Base-by-base conservation (phyloP, 2,888 invertebrate genomes). In the Temnothorax rugatulus region DNA sequence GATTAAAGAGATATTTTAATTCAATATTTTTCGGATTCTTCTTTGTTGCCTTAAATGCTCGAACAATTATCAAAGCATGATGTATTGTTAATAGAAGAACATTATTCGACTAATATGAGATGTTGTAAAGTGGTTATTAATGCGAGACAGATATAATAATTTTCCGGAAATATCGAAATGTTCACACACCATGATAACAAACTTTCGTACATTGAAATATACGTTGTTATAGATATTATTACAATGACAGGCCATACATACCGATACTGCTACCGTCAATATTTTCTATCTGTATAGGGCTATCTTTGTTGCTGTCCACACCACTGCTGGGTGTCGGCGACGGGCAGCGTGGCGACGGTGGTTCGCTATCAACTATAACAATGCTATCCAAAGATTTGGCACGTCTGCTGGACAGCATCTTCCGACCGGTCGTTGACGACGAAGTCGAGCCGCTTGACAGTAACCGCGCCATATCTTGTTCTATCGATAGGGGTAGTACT, bases 281-380 rank as follows among this genome's bases (percentile, higher is more conserved):
- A 13, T 97, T 97, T 54, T 98, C 98, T 82, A 98, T 97, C 93
- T 98, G 98, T 94, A 98, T 96, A 0, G 98, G 98, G 1, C 98
- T 97, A 94, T 97, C 97, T 94, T 98, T 98, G 91, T 97, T 97
- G 93, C 97, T 98, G 94, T 98, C 98, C 13, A 98, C 96, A 13
- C 98, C 98, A 93, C 98, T 98, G 82, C 98, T 98, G 0, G 98
- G 98, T 13, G 98, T 98, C 0, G 98, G 98, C 11, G 98, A 98
- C 0, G 98, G 98, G 15, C 98, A 98, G 29, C 98, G 96, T 0
- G 98, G 97, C 1, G 95, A 94, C 0, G 95, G 95, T 18, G 96
- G 96, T 91, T 96, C 96, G 38, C 95, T 95, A 86, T 96, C 96
- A 29, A 93, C 88, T 61, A 94, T 89, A 79, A 94, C 90, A 84